Percentiles rank a stretch among this genome's conserved stretches.
These are phyloP conservation scores for Andrena praecox DNA, from an alignment of 2,888 invertebrate species.

Conservation along the genomic window DNA sequence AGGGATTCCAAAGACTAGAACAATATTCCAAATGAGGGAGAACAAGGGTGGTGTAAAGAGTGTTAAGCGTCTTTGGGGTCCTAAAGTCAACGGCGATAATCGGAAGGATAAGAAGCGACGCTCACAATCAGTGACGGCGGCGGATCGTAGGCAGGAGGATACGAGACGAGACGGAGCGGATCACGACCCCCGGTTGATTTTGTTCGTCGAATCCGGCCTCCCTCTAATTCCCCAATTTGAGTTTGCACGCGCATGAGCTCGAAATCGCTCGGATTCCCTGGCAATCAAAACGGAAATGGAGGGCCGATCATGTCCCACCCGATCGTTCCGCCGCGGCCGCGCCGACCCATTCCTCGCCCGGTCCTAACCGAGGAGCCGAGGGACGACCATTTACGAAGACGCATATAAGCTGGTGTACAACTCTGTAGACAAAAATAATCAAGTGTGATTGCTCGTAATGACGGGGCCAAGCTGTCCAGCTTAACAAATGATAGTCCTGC, in stretches of 20 bases:
- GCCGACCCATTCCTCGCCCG: slow-evolving; percentile 41
- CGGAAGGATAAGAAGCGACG: too few relatives aligned
- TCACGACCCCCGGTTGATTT: slow-evolving; percentile 48
- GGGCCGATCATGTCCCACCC: slow-evolving; percentile 30
- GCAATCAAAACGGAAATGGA: slow-evolving; percentile 78
- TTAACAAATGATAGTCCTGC: slow-evolving; percentile 83
- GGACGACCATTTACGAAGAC: slow-evolving; percentile 63
- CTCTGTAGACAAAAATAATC: slow-evolving; percentile 84
- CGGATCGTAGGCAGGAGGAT: background rate
- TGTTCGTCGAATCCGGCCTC: slow-evolving; percentile 49
- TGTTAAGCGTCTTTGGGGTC: too few relatives aligned
- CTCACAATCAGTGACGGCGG: background rate
- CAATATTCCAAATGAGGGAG: too few relatives aligned
- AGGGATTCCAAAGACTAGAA: too few relatives aligned
- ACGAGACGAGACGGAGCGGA: slow-evolving; percentile 17
- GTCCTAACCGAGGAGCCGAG: slow-evolving; percentile 45
- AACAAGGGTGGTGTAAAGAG: too few relatives aligned
- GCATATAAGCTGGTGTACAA: slow-evolving; percentile 58
- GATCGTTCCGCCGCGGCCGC: background rate
- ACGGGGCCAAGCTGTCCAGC: slow-evolving; percentile 84
- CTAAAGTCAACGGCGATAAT: too few relatives aligned
- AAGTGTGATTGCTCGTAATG: slow-evolving; percentile 85
- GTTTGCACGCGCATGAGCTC: slow-evolving; percentile 66
- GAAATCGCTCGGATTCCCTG: slow-evolving; percentile 62
- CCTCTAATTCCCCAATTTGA: slow-evolving; percentile 74